A percentile compares a stretch with the other conserved stretches of the same genome.
Evolutionary conservation across 2,888 invertebrate genomes (phyloP).

Genomic region (Tiliacea aurago): DNA sequence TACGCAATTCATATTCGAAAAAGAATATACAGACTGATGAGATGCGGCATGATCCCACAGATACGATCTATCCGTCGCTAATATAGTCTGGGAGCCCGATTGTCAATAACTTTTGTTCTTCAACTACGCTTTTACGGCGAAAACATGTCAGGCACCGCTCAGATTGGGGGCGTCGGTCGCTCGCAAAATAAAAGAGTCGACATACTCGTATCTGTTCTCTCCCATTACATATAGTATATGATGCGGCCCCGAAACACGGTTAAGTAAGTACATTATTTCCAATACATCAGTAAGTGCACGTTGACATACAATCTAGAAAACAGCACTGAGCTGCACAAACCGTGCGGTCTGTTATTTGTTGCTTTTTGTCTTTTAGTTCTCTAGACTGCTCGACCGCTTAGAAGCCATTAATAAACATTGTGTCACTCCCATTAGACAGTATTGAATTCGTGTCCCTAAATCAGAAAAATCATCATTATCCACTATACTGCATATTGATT

Average conservation of each 20-base stretch:
- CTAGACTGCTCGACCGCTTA: background rate
- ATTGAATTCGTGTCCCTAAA: background rate
- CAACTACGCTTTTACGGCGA: conserved; percentile 48
- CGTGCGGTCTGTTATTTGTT: conserved; percentile 22
- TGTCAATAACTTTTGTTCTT: conserved; percentile 58
- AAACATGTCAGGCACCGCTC: conserved; percentile 51
- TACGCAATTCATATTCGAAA: conserved; percentile 25
- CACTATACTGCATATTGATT: conserved; percentile 6
- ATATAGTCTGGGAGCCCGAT: conserved; percentile 30
- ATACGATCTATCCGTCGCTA: conserved; percentile 33
- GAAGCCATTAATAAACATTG: conserved; percentile 24
- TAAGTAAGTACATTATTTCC: conserved; percentile 35
- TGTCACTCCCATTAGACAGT: background rate
- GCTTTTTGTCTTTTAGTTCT: background rate
- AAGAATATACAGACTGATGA: conserved; percentile 35
- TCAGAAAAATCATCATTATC: background rate
- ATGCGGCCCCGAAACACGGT: background rate
- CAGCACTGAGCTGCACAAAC: background rate
- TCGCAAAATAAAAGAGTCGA: conserved; percentile 46
- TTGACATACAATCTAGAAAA: conserved; percentile 18
- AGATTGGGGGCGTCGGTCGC: conserved; percentile 42
- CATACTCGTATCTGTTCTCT: conserved; percentile 27
- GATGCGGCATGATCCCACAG: conserved; percentile 21
- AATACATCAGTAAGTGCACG: conserved; percentile 41
- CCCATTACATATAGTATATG: conserved; percentile 27